Evolutionary conservation across 64 coral and sea anemone species (phyloP), one percentile per base, ranked within the genome.

Genomic region (Porites australiensis): DNA sequence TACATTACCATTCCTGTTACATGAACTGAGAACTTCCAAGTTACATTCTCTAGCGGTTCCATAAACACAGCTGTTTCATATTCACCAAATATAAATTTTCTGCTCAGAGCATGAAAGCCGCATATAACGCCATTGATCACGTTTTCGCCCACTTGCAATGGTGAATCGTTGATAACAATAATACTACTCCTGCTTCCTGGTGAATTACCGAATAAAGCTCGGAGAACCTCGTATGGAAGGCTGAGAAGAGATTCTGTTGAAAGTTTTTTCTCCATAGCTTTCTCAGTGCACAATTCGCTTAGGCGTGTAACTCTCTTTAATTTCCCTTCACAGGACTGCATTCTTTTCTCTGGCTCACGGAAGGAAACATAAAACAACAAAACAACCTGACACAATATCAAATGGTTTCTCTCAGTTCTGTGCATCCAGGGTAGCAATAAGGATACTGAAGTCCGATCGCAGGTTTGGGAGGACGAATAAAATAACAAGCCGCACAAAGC

Each of bases 11-110:
- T 59, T 5, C 43, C 53, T 15, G 59, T 80, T 8, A 80, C 52
- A 59, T 43, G 53, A 22, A 61, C 55, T 80, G 77, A 80, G 22
- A 10, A 44, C 44, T 80, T 58, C 55, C 77, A 80, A 11, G 21
- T 61, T 61, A 12, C 53, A 7, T 55, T 59, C 22, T 59, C 77
- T 27, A 80, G 77, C 20, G 52, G 54, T 44, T 80, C 55, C 22
- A 27, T 21, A 60, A 61, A 80, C 52, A 80, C 77, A 58, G 4
- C 22, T 44, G 77, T 23, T 44, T 80, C 3, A 37, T 80, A 80
- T 60, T 80, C 23, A 22, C 77, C 77, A 23, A 80, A 60, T 60
- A 80, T 43, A 60, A 61, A 80, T 61, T 80, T 55, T 13, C 22
- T 80, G 51, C 22, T 80, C 3, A 61, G 21, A 60, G 44, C 53